phyloP scores from a whole-genome alignment of 2,113 vertebrate genomes.

The Gracilinanus agilis region DNA sequence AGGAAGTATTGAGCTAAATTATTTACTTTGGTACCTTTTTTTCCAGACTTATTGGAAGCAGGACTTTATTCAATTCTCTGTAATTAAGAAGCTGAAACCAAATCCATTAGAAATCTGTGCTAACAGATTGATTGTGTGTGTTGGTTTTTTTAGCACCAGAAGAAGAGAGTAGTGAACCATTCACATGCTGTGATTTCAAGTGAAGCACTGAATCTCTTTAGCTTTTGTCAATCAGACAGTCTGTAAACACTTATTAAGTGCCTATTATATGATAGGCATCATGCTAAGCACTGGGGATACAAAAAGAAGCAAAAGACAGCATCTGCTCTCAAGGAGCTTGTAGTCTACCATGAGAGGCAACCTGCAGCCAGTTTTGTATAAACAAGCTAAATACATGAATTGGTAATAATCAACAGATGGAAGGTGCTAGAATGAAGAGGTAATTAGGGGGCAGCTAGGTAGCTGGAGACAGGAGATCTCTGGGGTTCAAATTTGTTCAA shows the following conservation, averaged over 20 bases:
- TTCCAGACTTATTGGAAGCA: too few species aligned
- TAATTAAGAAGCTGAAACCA: constrained; percentile 58
- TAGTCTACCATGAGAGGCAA: not conserved
- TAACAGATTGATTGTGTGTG: constrained; percentile 65
- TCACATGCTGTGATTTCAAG: not conserved
- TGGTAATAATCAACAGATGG: not conserved
- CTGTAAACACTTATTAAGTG: not conserved
- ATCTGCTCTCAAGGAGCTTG: not conserved
- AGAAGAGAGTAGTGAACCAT: constrained; percentile 19
- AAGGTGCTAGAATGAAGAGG: not conserved
- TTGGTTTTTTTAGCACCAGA: constrained; percentile 45
- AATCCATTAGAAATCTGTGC: constrained; percentile 49
- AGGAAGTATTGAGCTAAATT: not conserved
- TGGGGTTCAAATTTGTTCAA: too few species aligned
- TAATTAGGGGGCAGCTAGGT: too few species aligned
- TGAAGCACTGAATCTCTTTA: not conserved
- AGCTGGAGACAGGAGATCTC: too few species aligned
- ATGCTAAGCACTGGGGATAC: too few species aligned
- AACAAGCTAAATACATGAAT: not conserved
- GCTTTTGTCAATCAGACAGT: not conserved
- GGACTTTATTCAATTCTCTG: constrained; percentile 65
- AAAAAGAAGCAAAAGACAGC: too few species aligned
- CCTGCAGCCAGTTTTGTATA: too few species aligned
- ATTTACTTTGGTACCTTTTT: constrained; percentile 12
- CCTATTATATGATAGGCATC: not conserved